A percentile compares a stretch with the other conserved stretches of the same genome.
Conservation (phyloP, 2,113 vertebrate genomes). For the Ptychochromis oligacanthus region DNA sequence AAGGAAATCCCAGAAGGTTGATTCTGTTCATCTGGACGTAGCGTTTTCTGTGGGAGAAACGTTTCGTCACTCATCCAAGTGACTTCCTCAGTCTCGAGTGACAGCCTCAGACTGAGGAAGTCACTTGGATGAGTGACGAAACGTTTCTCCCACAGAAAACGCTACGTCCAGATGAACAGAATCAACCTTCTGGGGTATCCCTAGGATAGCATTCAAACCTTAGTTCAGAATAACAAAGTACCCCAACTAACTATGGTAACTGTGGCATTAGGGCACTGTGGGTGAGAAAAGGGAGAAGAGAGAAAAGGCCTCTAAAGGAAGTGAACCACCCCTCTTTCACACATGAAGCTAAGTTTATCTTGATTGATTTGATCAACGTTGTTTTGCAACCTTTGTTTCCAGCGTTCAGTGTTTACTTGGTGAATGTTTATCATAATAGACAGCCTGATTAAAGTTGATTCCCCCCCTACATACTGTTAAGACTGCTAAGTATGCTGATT, state of each 20-base stretch:
- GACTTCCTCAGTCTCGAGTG: too few species aligned
- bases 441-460: neutral
- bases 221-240: neutral
- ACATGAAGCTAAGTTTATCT: neutral
- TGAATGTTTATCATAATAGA: neutral
- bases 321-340: neutral
- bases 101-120: too few species aligned
- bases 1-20: too few species aligned
- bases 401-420: neutral
- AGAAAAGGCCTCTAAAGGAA: neutral
- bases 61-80: too few species aligned
- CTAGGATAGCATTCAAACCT: neutral
- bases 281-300: neutral
- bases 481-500: too few species aligned
- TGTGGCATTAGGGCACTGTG: neutral
- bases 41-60: too few species aligned
- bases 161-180: too few species aligned
- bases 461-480: too few species aligned
- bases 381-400: neutral
- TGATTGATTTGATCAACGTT: neutral
- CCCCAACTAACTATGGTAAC: neutral
- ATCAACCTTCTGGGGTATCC: too few species aligned
- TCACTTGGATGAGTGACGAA: too few species aligned
- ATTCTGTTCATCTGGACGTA: too few species aligned
- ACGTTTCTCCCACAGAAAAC: too few species aligned